phyloP scores from a whole-genome alignment of 2,888 invertebrate genomes.

The Metalampra italica region DNA sequence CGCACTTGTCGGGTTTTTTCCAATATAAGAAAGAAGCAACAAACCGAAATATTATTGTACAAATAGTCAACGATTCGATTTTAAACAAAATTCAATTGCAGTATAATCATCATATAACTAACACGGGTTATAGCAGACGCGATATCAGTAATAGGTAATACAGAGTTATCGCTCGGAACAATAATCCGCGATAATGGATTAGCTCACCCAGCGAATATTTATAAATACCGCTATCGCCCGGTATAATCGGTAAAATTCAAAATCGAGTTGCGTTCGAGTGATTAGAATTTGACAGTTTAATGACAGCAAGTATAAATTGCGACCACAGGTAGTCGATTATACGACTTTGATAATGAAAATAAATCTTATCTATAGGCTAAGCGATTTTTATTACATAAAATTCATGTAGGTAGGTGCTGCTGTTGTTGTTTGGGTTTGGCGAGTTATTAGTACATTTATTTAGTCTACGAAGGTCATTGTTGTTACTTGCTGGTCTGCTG shows the following conservation, averaged over 20 bases:
- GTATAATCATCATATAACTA: conserved; percentile 5
- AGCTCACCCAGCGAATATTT: conserved; percentile 62
- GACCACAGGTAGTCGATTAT: neutral
- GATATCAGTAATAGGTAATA: conserved; percentile 46
- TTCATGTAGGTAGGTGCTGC: too few species aligned
- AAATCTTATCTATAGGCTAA: neutral
- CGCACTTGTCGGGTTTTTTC: too few species aligned
- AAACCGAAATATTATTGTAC: too few species aligned
- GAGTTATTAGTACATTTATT: too few species aligned
- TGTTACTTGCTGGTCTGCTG: too few species aligned
- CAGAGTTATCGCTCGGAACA: conserved; percentile 61
- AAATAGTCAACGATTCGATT: too few species aligned
- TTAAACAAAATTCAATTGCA: conserved; percentile 19
- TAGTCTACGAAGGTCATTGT: too few species aligned
- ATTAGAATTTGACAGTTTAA: conserved; percentile 28
- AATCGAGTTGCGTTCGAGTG: conserved; percentile 43
- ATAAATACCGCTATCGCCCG: conserved; percentile 67
- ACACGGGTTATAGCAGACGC: conserved; percentile 4
- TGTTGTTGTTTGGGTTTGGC: too few species aligned
- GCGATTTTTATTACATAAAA: neutral
- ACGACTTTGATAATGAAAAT: too few species aligned
- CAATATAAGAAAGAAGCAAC: too few species aligned
- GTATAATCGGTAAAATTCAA: conserved; percentile 48
- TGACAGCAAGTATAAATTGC: neutral
- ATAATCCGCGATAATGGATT: conserved; percentile 77